Percentiles rank a stretch among this genome's conserved stretches.
Conservation (phyloP, 92 coral and sea anemone species). For the Virgularia gustaviana region DNA sequence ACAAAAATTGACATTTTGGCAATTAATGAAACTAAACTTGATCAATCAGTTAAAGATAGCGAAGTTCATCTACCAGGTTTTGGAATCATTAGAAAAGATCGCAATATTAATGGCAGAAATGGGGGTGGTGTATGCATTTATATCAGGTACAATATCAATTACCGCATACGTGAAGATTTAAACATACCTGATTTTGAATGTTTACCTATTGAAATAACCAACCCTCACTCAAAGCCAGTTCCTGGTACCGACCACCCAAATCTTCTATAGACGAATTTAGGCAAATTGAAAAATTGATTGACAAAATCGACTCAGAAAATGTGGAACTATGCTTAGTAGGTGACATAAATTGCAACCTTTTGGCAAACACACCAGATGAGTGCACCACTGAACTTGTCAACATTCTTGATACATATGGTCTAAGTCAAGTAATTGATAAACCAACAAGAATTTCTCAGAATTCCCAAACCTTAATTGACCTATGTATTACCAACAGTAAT, state of each 20-base stretch:
- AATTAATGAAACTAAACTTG: conserved; percentile 36
- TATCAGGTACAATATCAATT: conserved; percentile 25
- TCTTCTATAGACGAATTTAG: conserved; percentile 44
- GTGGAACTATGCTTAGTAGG: conserved; percentile 47
- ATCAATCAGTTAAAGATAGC: conserved; percentile 15
- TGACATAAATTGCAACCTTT: conserved; percentile 52
- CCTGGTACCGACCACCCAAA: conserved; percentile 65
- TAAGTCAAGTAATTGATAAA: conserved; percentile 56
- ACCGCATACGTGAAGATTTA: conserved; percentile 30
- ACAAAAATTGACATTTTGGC: conserved; percentile 47
- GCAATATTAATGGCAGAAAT: conserved; percentile 22
- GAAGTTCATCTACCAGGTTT: conserved; percentile 38
- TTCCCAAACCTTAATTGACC: conserved; percentile 58
- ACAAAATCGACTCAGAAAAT: conserved; percentile 55
- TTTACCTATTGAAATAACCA: conserved; percentile 47
- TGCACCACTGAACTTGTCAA: conserved; percentile 42
- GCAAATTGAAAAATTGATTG: conserved; percentile 42
- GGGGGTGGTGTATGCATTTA: conserved; percentile 50
- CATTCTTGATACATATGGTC: conserved; percentile 55
- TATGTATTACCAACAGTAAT: conserved; percentile 58
- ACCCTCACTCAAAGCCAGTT: conserved; percentile 57
- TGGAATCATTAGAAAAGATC: conserved; percentile 44
- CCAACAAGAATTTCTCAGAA: conserved; percentile 62
- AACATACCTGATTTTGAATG: conserved; percentile 30
- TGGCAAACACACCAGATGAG: conserved; percentile 4